Base-by-base conservation (phyloP, 2,888 invertebrate species). In the Elysia crispata region DNA sequence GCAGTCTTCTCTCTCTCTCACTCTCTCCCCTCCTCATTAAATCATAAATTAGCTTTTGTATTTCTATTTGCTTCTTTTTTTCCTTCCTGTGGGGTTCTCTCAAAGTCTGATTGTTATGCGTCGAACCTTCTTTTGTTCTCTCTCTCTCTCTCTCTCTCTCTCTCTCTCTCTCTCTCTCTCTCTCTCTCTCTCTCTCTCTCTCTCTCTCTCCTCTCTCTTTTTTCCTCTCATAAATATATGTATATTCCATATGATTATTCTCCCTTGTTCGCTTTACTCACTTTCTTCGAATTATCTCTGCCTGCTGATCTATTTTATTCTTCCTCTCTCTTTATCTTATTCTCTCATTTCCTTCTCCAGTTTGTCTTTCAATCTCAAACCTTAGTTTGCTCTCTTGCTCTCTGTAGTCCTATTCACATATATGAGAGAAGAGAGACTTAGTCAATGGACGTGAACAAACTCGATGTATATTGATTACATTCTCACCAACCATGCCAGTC, bases 91-190 rank as follows among this genome's bases (percentile, higher is more conserved):
- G n/a, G n/a, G n/a, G n/a, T n/a, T 62, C 41, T 15, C 64, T n/a
- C 28, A 33, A 11, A 5, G n/a, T 33, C 28, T 18, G 15, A 1
- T n/a, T 28, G 13, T 31, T 15, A 23, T 31, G 23, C 41, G 6
- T 31, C 20, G 20, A n/a, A 13, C 13, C 30, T 31, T 30, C 23
- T 57, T 18, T 60, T 30, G 1, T 57, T 60, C 20, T 57, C 33
- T 50, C 41, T 41, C 28, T 49, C 25, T 31, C 41, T 23, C 67
- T 57, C 41, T n/a, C 23, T 30, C 66, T 25, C 41, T 25, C 28
- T 33, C 69, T 69, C n/a, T 41, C 23, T 57, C 31, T 69, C 54
- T 25, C 31, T 70, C 77, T 62, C 25, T 28, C 31, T 78, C 62
- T 72, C 31, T 57, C 31, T 70, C 49, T 33, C 33, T 72, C 60